Evolutionary conservation across 2,113 vertebrate genomes (phyloP).

Genomic region (Bufo gargarizans): DNA sequence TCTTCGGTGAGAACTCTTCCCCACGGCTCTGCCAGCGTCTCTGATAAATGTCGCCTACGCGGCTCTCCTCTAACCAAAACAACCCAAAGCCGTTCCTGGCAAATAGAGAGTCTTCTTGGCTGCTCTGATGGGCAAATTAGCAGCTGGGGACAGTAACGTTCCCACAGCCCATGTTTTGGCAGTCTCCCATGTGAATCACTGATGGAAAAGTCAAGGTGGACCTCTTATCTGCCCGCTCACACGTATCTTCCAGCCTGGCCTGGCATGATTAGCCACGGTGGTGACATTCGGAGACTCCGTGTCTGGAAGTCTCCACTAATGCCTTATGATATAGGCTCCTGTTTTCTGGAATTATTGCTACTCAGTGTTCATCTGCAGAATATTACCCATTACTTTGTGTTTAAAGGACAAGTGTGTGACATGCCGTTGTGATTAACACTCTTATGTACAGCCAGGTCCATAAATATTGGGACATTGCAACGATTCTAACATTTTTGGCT

Average conservation of each 20-base stretch:
- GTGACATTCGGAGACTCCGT: slow-evolving; percentile 24
- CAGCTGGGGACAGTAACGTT: slow-evolving; percentile 65
- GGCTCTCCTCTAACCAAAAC: slow-evolving; percentile 72
- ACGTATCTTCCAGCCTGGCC: slow-evolving; percentile 11
- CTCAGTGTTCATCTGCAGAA: background rate
- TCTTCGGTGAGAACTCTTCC: slow-evolving; percentile 70
- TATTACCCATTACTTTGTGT: background rate
- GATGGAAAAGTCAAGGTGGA: slow-evolving; percentile 53
- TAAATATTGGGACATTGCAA: too few relatives aligned
- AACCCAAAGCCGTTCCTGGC: slow-evolving; percentile 64
- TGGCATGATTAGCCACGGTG: slow-evolving; percentile 5
- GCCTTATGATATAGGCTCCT: background rate
- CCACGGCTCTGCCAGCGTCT: slow-evolving; percentile 58
- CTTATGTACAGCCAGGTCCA: too few relatives aligned
- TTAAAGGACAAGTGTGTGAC: too few relatives aligned
- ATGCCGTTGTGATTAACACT: too few relatives aligned
- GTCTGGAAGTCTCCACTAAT: background rate
- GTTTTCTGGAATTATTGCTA: background rate
- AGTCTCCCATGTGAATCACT: slow-evolving; percentile 63
- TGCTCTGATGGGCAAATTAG: slow-evolving; percentile 57
- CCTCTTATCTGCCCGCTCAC: slow-evolving; percentile 32
- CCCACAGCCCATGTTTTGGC: slow-evolving; percentile 56
- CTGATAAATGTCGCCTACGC: slow-evolving; percentile 72
- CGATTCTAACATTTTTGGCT: too few relatives aligned
- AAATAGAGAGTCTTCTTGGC: slow-evolving; percentile 63